Percentiles rank a stretch among this genome's conserved stretches.
phyloP scores from a whole-genome alignment of 2,113 vertebrate species.

The Antechinus stuartii region DNA sequence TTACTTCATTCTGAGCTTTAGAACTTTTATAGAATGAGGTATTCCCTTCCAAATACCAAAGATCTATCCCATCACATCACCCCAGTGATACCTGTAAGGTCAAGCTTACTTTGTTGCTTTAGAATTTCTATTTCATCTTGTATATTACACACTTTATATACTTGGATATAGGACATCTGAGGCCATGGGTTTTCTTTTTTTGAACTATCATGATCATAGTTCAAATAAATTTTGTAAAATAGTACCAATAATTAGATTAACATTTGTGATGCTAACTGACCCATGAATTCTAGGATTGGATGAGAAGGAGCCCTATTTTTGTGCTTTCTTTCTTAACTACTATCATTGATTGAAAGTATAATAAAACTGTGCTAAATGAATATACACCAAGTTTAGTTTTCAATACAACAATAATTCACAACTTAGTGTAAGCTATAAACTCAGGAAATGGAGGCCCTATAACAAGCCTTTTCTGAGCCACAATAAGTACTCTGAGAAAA shows the following conservation, averaged over 20 bases:
- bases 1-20: not conserved
- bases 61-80: not conserved
- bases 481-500: constrained; percentile 49
- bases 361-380: constrained; percentile 43
- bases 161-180: not conserved
- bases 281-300: not conserved
- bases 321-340: not conserved
- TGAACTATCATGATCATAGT: not conserved
- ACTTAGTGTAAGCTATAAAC: constrained; percentile 47
- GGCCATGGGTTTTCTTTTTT: not conserved
- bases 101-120: not conserved
- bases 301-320: not conserved
- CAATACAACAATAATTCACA: constrained; percentile 32
- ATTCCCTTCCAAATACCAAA: not conserved
- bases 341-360: constrained; percentile 25
- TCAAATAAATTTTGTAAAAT: not conserved
- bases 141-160: not conserved
- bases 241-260: not conserved
- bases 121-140: not conserved
- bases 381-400: constrained; percentile 31
- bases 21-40: not conserved
- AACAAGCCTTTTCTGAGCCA: constrained; percentile 45
- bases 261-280: not conserved
- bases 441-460: constrained; percentile 2
- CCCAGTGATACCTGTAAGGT: not conserved